Conservation (phyloP, 2,113 vertebrate species). For the Melozone crissalis region DNA sequence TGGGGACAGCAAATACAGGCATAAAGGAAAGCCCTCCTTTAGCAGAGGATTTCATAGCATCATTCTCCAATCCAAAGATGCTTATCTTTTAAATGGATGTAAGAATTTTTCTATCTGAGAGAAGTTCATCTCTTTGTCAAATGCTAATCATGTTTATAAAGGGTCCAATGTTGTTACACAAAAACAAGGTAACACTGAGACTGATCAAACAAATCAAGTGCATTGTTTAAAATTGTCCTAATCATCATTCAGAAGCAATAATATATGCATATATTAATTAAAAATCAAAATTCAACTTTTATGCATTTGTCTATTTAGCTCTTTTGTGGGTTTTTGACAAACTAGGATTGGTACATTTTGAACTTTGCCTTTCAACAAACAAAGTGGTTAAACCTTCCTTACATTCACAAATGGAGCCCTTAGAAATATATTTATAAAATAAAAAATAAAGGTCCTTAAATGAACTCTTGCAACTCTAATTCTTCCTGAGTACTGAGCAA, state of each 20-base stretch:
- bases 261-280: background rate
- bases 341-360: background rate
- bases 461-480: background rate
- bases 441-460: background rate
- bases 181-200: background rate
- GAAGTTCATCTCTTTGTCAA: background rate
- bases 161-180: background rate
- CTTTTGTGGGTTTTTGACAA: background rate
- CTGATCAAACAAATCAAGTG: background rate
- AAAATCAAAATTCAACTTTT: background rate
- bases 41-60: background rate
- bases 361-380: background rate
- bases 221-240: background rate
- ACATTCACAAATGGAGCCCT: background rate
- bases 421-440: background rate
- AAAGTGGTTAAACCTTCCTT: background rate
- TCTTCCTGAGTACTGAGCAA: background rate
- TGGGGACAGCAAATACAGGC: background rate
- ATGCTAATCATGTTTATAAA: background rate
- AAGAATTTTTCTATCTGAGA: background rate
- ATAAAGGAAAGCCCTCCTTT: background rate
- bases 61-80: background rate
- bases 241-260: background rate
- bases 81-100: background rate
- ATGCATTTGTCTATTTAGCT: background rate